Evolutionary conservation across 2,113 vertebrate genomes (phyloP).

Genomic region (Syngnathus scovelli): DNA sequence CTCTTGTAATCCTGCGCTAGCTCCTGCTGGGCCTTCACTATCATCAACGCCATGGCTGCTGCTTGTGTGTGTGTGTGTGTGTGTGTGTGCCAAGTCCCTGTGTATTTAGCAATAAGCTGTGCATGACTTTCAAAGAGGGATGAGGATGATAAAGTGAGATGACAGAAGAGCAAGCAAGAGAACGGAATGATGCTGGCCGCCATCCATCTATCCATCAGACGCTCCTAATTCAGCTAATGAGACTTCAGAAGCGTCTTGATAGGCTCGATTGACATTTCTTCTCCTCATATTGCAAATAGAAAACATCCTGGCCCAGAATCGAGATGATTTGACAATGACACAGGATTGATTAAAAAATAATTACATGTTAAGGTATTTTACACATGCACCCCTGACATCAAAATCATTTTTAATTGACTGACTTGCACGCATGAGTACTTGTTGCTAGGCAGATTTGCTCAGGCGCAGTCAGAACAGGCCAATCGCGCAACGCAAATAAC

Average conservation of each 20-base stretch:
- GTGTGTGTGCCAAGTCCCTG: not conserved
- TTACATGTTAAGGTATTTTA: too few species aligned
- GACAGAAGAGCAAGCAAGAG: conserved; percentile 4
- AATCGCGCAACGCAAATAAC: not conserved
- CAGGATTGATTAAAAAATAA: too few species aligned
- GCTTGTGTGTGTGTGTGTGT: not conserved
- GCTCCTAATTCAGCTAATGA: conserved; percentile 6
- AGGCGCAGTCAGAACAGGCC: not conserved
- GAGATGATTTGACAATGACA: too few species aligned
- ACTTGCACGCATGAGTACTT: not conserved
- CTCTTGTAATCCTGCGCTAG: conserved; percentile 39
- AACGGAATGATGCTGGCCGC: conserved; percentile 30
- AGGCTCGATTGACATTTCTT: conserved; percentile 52
- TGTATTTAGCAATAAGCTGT: conserved; percentile 34
- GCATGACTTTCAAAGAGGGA: conserved; percentile 31
- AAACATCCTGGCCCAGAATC: not conserved
- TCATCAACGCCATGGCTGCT: conserved; percentile 48
- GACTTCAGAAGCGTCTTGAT: conserved; percentile 62
- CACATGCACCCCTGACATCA: too few species aligned
- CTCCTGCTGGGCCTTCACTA: conserved; percentile 44
- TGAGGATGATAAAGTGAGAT: conserved; percentile 24
- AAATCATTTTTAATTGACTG: not conserved
- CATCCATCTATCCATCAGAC: not conserved
- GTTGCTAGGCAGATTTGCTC: not conserved
- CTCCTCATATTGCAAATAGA: conserved; percentile 40